Evolutionary conservation across 2,113 vertebrate species (phyloP).

Genomic region (Seriola aureovittata): DNA sequence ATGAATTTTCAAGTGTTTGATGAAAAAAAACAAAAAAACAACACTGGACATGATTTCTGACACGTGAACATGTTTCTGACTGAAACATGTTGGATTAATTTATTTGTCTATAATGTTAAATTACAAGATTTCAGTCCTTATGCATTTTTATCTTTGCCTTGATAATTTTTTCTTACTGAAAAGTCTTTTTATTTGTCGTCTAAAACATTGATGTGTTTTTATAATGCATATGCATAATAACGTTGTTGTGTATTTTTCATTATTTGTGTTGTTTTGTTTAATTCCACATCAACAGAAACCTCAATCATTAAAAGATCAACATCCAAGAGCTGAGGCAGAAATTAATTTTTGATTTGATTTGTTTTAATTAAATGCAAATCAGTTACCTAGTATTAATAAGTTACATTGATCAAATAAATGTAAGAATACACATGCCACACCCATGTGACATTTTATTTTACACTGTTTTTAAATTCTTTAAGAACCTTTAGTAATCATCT

Average conservation of each 20-base stretch:
- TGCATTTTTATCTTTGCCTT: neutral
- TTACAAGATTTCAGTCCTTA: neutral
- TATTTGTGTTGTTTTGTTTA: neutral
- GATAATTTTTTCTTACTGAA: neutral
- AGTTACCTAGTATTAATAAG: neutral
- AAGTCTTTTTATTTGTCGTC: neutral
- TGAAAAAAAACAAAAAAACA: neutral
- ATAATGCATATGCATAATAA: neutral
- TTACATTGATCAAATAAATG: neutral
- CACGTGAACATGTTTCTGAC: conserved; percentile 13
- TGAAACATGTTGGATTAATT: neutral
- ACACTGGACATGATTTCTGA: conserved; percentile 19
- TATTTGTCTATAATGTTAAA: conserved; percentile 16
- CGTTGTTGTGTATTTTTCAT: neutral
- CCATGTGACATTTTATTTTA: neutral
- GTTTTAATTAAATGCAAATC: neutral
- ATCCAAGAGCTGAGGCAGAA: too few relatives aligned
- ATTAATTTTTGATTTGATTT: neutral
- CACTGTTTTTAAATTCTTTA: neutral
- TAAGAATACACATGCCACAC: neutral
- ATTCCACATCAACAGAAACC: neutral
- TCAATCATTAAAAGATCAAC: neutral
- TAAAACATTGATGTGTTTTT: neutral
- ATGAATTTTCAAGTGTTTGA: conserved; percentile 7
- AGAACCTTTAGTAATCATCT: neutral